A percentile compares a stretch with the other conserved stretches of the same genome.
These are phyloP conservation scores for Paracanthobrama guichenoti DNA, from an alignment of 2,113 vertebrate species.

Conservation along the genomic window DNA sequence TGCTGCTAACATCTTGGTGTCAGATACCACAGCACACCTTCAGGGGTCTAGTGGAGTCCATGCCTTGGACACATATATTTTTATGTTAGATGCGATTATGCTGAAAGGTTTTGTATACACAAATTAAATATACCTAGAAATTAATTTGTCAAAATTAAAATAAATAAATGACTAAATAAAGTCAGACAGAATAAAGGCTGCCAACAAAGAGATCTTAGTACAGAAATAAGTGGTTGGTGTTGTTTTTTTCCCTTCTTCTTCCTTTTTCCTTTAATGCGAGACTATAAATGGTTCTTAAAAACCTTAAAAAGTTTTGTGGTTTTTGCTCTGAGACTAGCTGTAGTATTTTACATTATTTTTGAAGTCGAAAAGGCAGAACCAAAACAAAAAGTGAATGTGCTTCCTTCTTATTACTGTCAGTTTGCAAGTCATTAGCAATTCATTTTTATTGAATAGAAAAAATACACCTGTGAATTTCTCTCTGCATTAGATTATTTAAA, in stretches of 20 bases:
- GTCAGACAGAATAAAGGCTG: too few relatives aligned
- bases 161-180: too few relatives aligned
- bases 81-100: too few relatives aligned
- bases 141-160: too few relatives aligned
- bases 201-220: too few relatives aligned
- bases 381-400: neutral
- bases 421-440: neutral
- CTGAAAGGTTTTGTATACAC: neutral
- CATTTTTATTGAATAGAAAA: conserved; percentile 1
- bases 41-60: too few relatives aligned
- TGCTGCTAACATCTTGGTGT: too few relatives aligned
- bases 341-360: neutral
- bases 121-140: too few relatives aligned
- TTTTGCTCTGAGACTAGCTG: neutral
- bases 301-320: neutral
- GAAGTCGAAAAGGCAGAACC: conserved; percentile 19
- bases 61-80: too few relatives aligned
- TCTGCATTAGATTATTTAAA: neutral
- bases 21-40: too few relatives aligned
- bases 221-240: too few relatives aligned
- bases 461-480: neutral
- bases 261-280: neutral
- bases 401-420: conserved; percentile 4
- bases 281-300: neutral
- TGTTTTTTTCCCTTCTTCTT: neutral